Conservation (phyloP, 2,113 vertebrate genomes). For the Chaetops frenatus region DNA sequence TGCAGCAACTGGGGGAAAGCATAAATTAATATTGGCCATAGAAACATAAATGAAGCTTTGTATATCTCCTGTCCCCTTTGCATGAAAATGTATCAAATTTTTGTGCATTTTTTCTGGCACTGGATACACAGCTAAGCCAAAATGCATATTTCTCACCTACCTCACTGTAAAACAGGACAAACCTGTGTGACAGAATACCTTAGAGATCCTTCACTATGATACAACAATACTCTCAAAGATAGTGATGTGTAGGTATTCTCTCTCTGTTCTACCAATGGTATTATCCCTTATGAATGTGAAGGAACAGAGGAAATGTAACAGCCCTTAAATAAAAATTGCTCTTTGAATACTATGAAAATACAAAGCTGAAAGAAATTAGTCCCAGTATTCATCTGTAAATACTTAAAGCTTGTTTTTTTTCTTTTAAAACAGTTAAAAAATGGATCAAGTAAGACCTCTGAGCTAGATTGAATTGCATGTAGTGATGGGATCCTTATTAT, state of each 20-base stretch:
- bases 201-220: background rate
- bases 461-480: background rate
- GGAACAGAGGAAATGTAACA: background rate
- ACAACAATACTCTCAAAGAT: background rate
- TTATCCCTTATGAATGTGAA: background rate
- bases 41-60: background rate
- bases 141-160: background rate
- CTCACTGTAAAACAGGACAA: background rate
- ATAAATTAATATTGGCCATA: background rate
- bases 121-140: background rate
- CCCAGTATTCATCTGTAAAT: background rate
- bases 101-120: background rate
- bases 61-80: background rate
- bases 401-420: background rate
- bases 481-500: background rate
- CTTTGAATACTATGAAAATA: background rate
- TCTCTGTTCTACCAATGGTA: constrained; percentile 7
- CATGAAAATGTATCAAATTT: background rate
- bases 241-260: background rate
- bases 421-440: constrained; percentile 3
- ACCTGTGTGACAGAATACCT: background rate
- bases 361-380: constrained; percentile 15
- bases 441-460: background rate
- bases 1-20: background rate
- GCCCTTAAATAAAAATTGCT: background rate